Base-by-base conservation (phyloP, 2,113 vertebrate species). In the Forbesichthys papilliferus region DNA sequence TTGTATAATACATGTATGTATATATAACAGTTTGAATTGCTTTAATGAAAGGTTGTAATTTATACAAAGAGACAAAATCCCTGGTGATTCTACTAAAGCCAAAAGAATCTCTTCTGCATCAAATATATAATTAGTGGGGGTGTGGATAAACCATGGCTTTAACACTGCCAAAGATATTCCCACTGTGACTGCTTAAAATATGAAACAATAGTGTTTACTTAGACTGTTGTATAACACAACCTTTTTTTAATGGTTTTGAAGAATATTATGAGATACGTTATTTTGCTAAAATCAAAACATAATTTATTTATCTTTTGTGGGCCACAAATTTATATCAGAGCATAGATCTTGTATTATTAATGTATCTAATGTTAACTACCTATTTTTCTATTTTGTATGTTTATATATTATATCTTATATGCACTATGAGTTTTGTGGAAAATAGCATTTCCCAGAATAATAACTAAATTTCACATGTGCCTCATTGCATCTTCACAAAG, bases 1-100 rank as follows among this genome's bases (percentile, higher is more conserved):
- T n/a, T n/a, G 3, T 9, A 46, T 34, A 9, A 63, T 47, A 20
- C 48, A 5, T 49, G 54, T 74, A 65, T 20, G 48, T 75, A 47
- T 57, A 9, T 1, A 61, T 53, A 10, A 27, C 27, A 27, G 10
- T 16, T 54, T 42, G 36, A 42, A 42, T 42, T 42, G 3, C 13
- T n/a, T 4, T n/a, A n/a, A n/a, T 14, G n/a, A 7, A 54, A 7
- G 3, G 13, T 14, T 16, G 52, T n/a, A 13, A 2, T 54, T 54
- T n/a, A 54, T 7, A 16, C 2, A 13, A 54, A 14, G 52, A n/a
- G 13, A 7, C 52, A 54, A 54, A 13, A 42, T 54, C 52, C 52
- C 52, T 54, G n/a, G 4, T 54, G n/a, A 54, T 54, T 54, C 52
- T n/a, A n/a, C 13, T n/a, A 18, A 6, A 54, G 13, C 49, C 13